Percentiles rank a stretch among this genome's conserved stretches.
Evolutionary conservation across 2,113 vertebrate genomes (phyloP).

Genomic region (Bucco capensis): DNA sequence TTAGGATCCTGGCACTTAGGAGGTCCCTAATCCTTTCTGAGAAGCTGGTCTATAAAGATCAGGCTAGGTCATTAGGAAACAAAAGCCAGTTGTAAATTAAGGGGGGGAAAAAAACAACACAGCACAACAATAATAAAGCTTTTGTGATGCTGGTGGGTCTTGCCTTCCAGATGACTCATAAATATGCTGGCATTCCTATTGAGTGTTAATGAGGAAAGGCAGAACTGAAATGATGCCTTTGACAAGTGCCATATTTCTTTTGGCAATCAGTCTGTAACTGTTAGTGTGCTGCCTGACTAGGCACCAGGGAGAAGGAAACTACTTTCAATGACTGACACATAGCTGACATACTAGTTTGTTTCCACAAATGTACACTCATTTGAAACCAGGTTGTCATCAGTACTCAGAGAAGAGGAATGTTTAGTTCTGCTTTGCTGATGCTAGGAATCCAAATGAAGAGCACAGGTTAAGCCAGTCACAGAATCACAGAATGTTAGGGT

Average conservation of each 20-base stretch:
- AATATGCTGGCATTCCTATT: not conserved
- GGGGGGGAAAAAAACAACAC: not conserved
- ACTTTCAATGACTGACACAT: not conserved
- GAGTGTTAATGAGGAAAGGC: not conserved
- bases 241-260: constrained; percentile 39
- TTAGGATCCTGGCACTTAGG: not conserved
- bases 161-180: not conserved
- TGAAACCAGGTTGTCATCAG: not conserved
- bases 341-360: not conserved
- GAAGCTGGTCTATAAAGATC: not conserved
- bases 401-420: not conserved
- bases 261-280: constrained; percentile 27
- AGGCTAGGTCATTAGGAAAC: not conserved
- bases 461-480: not conserved
- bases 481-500: too few species aligned
- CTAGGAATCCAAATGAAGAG: not conserved
- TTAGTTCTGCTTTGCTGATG: not conserved
- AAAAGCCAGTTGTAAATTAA: not conserved
- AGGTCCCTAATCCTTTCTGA: not conserved
- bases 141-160: not conserved
- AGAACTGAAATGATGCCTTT: constrained; percentile 28
- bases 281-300: not conserved
- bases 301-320: not conserved
- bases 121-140: not conserved
- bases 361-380: not conserved